Conservation (phyloP, 2,797 vertebrate species). For the Enteromius treurensis region DNA sequence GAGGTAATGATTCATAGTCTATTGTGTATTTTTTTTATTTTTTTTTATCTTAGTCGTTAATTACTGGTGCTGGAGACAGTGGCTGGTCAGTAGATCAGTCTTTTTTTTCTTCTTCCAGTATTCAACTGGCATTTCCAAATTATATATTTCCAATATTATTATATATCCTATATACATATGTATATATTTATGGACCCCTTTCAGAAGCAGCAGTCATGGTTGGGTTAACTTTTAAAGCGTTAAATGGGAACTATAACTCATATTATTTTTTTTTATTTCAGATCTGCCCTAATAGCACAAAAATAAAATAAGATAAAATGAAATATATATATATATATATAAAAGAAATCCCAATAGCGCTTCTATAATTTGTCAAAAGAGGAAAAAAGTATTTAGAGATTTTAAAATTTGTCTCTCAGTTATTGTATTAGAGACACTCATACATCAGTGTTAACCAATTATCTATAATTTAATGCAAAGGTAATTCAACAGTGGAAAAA, state of each 20-base stretch:
- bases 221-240: neutral
- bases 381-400: neutral
- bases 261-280: neutral
- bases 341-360: neutral
- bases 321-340: too few relatives aligned
- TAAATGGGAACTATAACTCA: neutral
- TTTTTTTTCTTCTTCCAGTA: neutral
- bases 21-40: conserved; percentile 4
- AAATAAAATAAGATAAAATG: neutral
- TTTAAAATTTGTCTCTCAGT: neutral
- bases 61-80: conserved; percentile 42
- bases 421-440: neutral
- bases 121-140: neutral
- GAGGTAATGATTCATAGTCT: conserved; percentile 55
- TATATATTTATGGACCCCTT: neutral
- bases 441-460: neutral
- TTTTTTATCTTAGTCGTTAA: conserved; percentile 42
- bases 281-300: neutral
- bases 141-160: too few relatives aligned
- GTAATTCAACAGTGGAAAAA: neutral
- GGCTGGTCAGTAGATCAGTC: conserved; percentile 30
- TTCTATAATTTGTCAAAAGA: neutral
- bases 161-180: neutral
- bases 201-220: neutral
- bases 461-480: neutral